Percentiles rank a stretch among this genome's conserved stretches.
phyloP scores from a whole-genome alignment of 2,797 vertebrate genomes.

The Ceryle rudis region DNA sequence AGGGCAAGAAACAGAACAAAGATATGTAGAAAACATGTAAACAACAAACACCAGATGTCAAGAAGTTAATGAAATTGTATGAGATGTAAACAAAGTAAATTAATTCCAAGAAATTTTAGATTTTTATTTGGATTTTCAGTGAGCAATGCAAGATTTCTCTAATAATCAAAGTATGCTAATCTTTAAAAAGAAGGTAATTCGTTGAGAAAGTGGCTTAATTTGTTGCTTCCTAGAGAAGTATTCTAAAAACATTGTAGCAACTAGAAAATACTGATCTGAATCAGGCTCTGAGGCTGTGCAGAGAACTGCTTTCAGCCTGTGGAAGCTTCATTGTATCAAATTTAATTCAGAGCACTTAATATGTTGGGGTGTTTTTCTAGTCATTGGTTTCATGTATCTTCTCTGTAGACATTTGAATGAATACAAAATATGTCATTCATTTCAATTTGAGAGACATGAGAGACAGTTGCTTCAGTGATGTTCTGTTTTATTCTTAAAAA shows the following conservation, averaged over 20 bases:
- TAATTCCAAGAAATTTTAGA: background rate
- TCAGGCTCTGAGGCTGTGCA: background rate
- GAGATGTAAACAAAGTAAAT: background rate
- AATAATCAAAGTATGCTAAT: background rate
- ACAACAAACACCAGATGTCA: background rate
- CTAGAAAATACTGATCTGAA: background rate
- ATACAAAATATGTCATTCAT: slow-evolving; percentile 22
- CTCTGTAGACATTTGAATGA: background rate
- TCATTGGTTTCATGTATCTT: background rate
- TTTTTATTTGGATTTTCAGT: background rate
- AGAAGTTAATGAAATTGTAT: background rate
- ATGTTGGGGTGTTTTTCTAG: background rate
- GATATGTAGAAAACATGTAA: background rate
- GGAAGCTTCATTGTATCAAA: background rate
- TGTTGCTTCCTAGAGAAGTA: background rate
- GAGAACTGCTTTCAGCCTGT: background rate
- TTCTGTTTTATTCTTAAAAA: slow-evolving; percentile 3
- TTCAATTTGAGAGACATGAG: background rate
- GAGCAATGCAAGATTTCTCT: slow-evolving; percentile 23
- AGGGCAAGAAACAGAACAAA: background rate
- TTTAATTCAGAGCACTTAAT: background rate
- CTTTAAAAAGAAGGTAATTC: background rate
- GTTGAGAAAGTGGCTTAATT: background rate
- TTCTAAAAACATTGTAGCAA: background rate
- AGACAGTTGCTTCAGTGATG: background rate